Conservation (phyloP, 2,113 vertebrate species). For the Xyrauchen texanus region DNA sequence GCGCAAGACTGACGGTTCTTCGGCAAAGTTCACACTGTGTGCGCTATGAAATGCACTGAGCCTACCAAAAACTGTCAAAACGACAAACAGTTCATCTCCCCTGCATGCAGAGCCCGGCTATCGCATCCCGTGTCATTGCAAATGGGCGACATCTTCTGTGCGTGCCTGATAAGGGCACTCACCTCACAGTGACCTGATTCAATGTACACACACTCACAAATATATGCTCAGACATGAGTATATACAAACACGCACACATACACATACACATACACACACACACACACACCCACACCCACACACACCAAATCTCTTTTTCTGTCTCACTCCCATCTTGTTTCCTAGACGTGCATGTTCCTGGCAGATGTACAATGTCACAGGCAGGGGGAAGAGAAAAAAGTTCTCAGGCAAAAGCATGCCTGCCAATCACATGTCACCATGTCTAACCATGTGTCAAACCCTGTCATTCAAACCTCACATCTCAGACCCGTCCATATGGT, state of each 20-base stretch:
- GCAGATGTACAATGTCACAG: conserved; percentile 43
- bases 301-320: conserved; percentile 40
- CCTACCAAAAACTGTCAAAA: conserved; percentile 71
- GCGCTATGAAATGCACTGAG: conserved; percentile 64
- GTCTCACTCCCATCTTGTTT: conserved; percentile 35
- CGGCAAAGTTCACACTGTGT: conserved; percentile 68
- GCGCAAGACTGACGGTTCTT: conserved; percentile 65
- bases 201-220: conserved; percentile 46
- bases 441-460: conserved; percentile 64
- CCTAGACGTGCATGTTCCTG: conserved; percentile 56
- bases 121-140: conserved; percentile 63
- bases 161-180: conserved; percentile 69
- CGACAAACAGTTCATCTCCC: conserved; percentile 68
- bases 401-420: conserved; percentile 48
- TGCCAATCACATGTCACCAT: conserved; percentile 66
- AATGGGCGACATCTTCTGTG: conserved; percentile 70
- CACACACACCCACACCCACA: conserved; percentile 32
- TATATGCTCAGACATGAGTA: conserved; percentile 16
- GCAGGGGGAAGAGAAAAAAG: conserved; percentile 21
- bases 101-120: conserved; percentile 62
- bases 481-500: conserved; percentile 41
- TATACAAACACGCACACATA: conserved; percentile 21
- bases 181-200: conserved; percentile 66
- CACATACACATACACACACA: conserved; percentile 27
- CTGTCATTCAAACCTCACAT: conserved; percentile 66